Conservation (phyloP, 2,113 vertebrate genomes). For the Myxocyprinus asiaticus region DNA sequence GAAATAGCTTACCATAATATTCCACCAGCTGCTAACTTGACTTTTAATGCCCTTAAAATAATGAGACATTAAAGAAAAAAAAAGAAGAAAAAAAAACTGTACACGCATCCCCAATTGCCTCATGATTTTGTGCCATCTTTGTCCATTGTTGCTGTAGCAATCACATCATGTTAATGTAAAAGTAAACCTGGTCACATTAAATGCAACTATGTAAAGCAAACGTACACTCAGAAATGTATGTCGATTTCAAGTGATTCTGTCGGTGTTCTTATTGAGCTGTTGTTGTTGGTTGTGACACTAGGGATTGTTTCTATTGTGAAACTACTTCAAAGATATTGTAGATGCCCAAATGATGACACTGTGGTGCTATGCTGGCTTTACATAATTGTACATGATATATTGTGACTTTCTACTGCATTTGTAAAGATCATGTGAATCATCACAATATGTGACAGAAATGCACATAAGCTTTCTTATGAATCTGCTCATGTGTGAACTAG, state of each 20-base stretch:
- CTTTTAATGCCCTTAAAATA: conserved; percentile 26
- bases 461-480: conserved; percentile 19
- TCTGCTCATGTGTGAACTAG: conserved; percentile 40
- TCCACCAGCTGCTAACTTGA: conserved; percentile 12
- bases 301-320: not conserved
- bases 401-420: conserved; percentile 50
- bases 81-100: not conserved
- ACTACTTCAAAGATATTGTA: not conserved
- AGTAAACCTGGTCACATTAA: not conserved
- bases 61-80: conserved; percentile 19
- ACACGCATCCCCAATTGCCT: not conserved
- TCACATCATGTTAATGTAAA: not conserved
- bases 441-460: conserved; percentile 15
- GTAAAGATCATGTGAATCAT: conserved; percentile 45
- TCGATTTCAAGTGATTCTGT: conserved; percentile 1
- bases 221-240: not conserved
- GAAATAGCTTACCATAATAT: conserved; percentile 5
- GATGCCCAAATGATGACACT: not conserved
- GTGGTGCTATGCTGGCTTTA: conserved; percentile 38
- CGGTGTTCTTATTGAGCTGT: not conserved
- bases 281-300: not conserved
- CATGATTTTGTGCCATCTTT: not conserved
- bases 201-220: conserved; percentile 40
- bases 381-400: conserved; percentile 27
- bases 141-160: conserved; percentile 1